A percentile compares a stretch with the other conserved stretches of the same genome.
Conservation (phyloP, 2,797 vertebrate species). For the Sebastes itinus region DNA sequence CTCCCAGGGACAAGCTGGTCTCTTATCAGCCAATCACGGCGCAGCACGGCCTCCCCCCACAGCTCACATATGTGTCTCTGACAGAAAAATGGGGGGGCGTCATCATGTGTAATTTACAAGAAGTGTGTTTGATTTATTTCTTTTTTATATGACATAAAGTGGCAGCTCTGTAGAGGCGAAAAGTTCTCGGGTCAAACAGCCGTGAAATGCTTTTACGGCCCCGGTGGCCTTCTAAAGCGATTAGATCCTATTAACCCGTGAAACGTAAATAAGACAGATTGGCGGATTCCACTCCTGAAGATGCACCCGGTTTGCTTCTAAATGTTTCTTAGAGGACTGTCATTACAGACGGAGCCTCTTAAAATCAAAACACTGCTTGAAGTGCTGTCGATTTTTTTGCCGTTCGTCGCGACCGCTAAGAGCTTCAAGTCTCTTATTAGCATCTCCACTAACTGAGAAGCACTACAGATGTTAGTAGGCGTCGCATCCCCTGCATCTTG, state of each 20-base stretch:
- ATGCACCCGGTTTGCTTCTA: slow-evolving; percentile 16
- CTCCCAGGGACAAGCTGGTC: slow-evolving; percentile 39
- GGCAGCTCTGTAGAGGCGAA: slow-evolving; percentile 41
- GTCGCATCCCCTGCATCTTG: slow-evolving; percentile 30
- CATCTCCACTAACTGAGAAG: slow-evolving; percentile 39
- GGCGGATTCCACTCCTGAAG: slow-evolving; percentile 26
- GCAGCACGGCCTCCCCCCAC: not conserved
- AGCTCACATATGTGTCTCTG: not conserved
- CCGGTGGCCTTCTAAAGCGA: slow-evolving; percentile 40
- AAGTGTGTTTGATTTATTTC: slow-evolving; percentile 41
- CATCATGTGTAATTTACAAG: slow-evolving; percentile 48
- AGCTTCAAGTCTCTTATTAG: slow-evolving; percentile 24
- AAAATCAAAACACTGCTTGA: not conserved
- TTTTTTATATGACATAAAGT: slow-evolving; percentile 43
- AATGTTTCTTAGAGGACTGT: not conserved
- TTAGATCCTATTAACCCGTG: slow-evolving; percentile 49
- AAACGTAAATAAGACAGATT: slow-evolving; percentile 42
- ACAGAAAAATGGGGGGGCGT: not conserved
- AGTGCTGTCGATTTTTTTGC: not conserved
- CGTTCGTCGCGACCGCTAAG: slow-evolving; percentile 10
- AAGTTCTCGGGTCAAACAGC: slow-evolving; percentile 44
- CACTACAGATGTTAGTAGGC: slow-evolving; percentile 53
- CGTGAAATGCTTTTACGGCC: slow-evolving; percentile 49
- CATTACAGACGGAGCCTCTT: slow-evolving; percentile 9
- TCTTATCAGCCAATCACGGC: slow-evolving; percentile 41